Base-by-base conservation (phyloP, 2,888 invertebrate genomes). In the Epirrita christyi region DNA sequence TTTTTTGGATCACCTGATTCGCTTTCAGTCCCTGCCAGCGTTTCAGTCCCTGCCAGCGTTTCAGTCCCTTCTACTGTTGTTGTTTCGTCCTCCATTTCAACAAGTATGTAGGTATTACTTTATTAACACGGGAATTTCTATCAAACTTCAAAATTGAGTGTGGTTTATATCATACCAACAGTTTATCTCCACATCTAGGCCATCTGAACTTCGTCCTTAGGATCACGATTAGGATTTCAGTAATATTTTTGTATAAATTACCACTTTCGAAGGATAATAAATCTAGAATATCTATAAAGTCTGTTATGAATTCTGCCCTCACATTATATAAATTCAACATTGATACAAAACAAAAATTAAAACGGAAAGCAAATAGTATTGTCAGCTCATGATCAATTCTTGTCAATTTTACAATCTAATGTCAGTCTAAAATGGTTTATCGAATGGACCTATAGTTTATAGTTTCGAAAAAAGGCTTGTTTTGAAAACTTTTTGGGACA, bases 231-330 rank as follows among this genome's bases (percentile, higher is more conserved):
- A 89, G 70, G 65, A 86, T 87, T 58, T 78, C 82, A 7, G 87
- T 88, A 63, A 89, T 86, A 77, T 76, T 83, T 61, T 85, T 83
- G 80, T 86, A 88, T 38, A 88, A 69, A 60, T 61, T 70, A 28
- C 82, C 73, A 64, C 85, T 87, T 66, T 74, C 75, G 8, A 78
- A 43, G 6, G 85, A 83, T 70, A 89, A 64, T 21, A 67, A 71
- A 74, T 88, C 87, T 45, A 89, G 75, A 61, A 88, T 63, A 59
- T 76, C 67, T 64, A 87, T 76, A 68, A 88, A 74, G 61, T 85
- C 81, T 55, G 71, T 67, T 68, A 82, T 73, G 59, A 88, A 68
- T 49, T 81, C 79, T 68, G 78, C 70, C 27, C 80, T 77, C 61
- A 83, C 71, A 70, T 75, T 76, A 56, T 75, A 76, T 71, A 85